Percentiles rank a stretch among this genome's conserved stretches.
Conservation (phyloP, 30 jellyfish, hydroid and myxozoan genomes). For the Aurelia sp. region DNA sequence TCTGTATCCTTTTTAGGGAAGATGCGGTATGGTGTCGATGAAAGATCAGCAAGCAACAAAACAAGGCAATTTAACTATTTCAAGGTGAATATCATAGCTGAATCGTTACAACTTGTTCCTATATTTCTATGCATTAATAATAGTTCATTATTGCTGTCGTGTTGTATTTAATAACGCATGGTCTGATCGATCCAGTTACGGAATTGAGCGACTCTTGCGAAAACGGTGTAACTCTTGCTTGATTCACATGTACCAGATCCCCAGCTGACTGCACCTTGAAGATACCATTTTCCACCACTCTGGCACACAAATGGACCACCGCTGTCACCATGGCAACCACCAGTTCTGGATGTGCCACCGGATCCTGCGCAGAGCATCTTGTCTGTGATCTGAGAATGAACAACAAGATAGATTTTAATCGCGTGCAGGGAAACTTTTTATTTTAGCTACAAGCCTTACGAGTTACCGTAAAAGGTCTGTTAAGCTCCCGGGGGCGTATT, state of each 20-base stretch:
- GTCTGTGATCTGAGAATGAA: conserved; percentile 58
- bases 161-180: conserved; percentile 8
- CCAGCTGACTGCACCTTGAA: conserved; percentile 98
- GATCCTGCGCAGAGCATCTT: conserved; percentile 95
- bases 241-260: conserved; percentile 82
- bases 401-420: too few relatives aligned
- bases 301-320: conserved; percentile 99
- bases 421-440: too few relatives aligned
- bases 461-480: too few relatives aligned
- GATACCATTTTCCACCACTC: conserved; percentile 79
- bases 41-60: too few relatives aligned
- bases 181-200: conserved; percentile 55
- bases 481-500: too few relatives aligned
- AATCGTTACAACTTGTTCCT: too few relatives aligned
- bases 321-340: conserved; percentile 99
- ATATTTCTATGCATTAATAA: too few relatives aligned
- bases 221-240: conserved; percentile 83
- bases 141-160: background rate
- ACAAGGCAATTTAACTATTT: too few relatives aligned
- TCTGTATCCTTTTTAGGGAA: too few relatives aligned
- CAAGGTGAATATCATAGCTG: too few relatives aligned
- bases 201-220: conserved; percentile 83
- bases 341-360: conserved; percentile 75
- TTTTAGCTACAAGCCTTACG: too few relatives aligned
- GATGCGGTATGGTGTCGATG: too few relatives aligned